Evolutionary conservation across 2,797 vertebrate species (phyloP).

Genomic region (Tympanoctomys barrerae): DNA sequence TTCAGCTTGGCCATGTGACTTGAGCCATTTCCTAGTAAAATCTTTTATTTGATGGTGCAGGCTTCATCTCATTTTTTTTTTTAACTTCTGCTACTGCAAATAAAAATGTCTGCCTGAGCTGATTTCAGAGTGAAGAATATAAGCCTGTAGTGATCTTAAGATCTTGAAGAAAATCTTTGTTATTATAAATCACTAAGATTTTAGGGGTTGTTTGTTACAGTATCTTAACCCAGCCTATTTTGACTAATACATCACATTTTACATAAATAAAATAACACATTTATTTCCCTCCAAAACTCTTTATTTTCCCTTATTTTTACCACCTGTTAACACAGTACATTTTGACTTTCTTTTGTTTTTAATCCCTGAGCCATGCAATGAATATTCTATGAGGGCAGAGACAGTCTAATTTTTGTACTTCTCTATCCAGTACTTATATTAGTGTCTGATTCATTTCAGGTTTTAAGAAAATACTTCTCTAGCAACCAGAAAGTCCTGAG

Average conservation of each 20-base stretch:
- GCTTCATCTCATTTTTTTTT: conserved; percentile 26
- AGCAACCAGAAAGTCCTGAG: too few species aligned
- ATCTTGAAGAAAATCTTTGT: conserved; percentile 1
- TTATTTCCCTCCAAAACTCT: neutral
- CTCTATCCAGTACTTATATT: neutral
- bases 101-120: neutral
- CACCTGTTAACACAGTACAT: neutral
- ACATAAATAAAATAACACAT: neutral
- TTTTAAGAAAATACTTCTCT: neutral
- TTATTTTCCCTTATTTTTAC: neutral
- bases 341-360: neutral
- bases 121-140: neutral
- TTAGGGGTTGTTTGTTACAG: neutral
- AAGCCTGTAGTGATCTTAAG: neutral
- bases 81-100: neutral
- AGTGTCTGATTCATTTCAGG: neutral
- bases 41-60: neutral
- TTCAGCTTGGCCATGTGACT: neutral
- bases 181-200: neutral
- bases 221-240: neutral
- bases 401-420: neutral
- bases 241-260: conserved; percentile 16
- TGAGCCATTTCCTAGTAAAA: conserved; percentile 36
- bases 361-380: neutral
- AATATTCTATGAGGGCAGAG: neutral